phyloP scores from a whole-genome alignment of 2,113 vertebrate genomes.

The Corythornis madagascariensis region DNA sequence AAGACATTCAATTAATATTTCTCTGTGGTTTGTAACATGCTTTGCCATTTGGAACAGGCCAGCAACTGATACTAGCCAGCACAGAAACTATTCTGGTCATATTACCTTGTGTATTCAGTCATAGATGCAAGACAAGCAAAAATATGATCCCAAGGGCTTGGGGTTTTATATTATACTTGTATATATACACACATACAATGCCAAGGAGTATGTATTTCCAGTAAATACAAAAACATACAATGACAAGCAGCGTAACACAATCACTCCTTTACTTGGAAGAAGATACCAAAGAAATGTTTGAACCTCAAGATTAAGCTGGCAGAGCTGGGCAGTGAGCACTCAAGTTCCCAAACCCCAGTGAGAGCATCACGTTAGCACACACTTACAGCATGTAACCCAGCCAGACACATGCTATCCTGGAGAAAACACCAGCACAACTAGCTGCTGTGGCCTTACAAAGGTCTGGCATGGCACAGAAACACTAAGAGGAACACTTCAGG shows the following conservation, averaged over 20 bases:
- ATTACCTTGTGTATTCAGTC: not conserved
- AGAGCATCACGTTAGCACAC: not conserved
- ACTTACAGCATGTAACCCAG: not conserved
- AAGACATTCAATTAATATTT: not conserved
- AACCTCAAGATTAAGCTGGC: not conserved
- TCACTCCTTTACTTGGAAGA: not conserved
- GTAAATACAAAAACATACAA: not conserved
- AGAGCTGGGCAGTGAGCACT: not conserved
- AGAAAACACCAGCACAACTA: accelerated
- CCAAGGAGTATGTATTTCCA: not conserved
- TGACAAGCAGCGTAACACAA: not conserved
- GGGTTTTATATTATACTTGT: not conserved
- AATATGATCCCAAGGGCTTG: not conserved
- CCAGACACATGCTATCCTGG: accelerated
- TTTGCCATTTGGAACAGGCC: not conserved
- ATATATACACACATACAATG: not conserved
- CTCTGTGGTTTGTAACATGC: not conserved
- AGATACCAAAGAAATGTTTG: not conserved
- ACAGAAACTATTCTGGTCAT: not conserved
- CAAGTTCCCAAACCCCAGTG: not conserved
- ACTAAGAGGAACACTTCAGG: not conserved
- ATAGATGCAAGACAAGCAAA: not conserved
- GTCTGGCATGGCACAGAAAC: not conserved
- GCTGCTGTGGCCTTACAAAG: not conserved
- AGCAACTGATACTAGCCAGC: not conserved